Percentiles rank a stretch among this genome's conserved stretches.
Evolutionary conservation across 2,888 invertebrate genomes (phyloP).

Genomic region (Nezara viridula): DNA sequence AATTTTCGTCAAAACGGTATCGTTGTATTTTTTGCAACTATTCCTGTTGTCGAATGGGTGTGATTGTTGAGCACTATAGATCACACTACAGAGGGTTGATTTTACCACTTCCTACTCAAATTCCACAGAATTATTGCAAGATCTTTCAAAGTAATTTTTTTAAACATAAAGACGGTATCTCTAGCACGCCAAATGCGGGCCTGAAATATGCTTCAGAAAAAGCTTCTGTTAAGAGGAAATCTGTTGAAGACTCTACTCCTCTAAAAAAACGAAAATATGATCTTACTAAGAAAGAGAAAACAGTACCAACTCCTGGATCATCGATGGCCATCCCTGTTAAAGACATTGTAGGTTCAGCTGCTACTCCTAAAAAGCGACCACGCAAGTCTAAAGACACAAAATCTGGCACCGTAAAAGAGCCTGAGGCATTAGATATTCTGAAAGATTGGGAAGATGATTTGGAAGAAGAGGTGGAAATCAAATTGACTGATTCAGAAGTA

Average conservation of each 20-base stretch:
- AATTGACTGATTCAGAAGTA: not conserved
- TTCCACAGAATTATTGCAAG: constrained; percentile 7
- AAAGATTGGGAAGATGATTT: constrained; percentile 84
- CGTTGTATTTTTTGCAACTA: not conserved
- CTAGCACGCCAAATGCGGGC: not conserved
- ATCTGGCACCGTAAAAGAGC: constrained; percentile 75
- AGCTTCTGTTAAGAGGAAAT: constrained; percentile 5
- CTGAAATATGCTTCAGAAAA: constrained; percentile 23
- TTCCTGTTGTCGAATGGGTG: not conserved
- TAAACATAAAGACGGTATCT: not conserved
- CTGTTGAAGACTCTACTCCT: constrained; percentile 26
- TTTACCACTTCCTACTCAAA: not conserved
- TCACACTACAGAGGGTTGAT: constrained; percentile 13
- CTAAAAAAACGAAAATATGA: constrained; percentile 65
- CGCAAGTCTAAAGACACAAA: constrained; percentile 67
- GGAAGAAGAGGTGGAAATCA: constrained; percentile 68
- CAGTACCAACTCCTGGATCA: not conserved
- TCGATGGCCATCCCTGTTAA: not conserved
- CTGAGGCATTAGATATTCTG: constrained; percentile 72
- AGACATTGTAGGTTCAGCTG: constrained; percentile 14
- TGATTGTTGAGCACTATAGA: not conserved
- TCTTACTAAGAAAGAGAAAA: constrained; percentile 61
- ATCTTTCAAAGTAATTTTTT: not conserved
- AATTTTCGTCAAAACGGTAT: not conserved
- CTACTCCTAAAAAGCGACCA: constrained; percentile 57